Evolutionary conservation across 2,888 invertebrate genomes (phyloP).

Genomic region (Netelia inedita): DNA sequence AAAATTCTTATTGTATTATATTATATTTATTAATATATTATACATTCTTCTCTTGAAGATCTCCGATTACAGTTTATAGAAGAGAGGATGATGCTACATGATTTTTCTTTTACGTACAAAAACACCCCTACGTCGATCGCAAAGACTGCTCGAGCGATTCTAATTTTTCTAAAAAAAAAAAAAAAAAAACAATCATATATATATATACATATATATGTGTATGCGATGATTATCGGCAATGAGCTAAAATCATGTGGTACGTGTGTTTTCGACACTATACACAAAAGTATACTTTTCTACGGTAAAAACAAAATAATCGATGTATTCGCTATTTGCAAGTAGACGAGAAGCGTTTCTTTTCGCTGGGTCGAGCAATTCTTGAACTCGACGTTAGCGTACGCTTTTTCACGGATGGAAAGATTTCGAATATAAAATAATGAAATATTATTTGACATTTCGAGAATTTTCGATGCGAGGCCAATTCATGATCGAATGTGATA

Average conservation of each 20-base stretch:
- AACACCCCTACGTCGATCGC: constrained; percentile 26
- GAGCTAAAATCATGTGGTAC: constrained; percentile 46
- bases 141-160: constrained; percentile 46
- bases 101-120: constrained; percentile 13
- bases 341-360: too few species aligned
- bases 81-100: constrained; percentile 20
- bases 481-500: too few species aligned
- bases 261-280: constrained; percentile 55
- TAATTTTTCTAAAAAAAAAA: constrained; percentile 45
- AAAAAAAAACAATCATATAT: neutral
- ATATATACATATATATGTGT: constrained; percentile 12
- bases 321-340: constrained; percentile 6
- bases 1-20: constrained; percentile 44
- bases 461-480: too few species aligned
- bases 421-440: too few species aligned
- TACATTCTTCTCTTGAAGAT: constrained; percentile 51
- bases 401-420: too few species aligned
- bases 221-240: constrained; percentile 24
- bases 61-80: constrained; percentile 33
- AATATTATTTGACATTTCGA: too few species aligned
- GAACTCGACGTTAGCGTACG: too few species aligned
- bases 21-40: constrained; percentile 56
- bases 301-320: constrained; percentile 52
- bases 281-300: constrained; percentile 62
- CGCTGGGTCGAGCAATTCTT: too few species aligned